These are phyloP conservation scores for Watersipora subatra DNA, from an alignment of 1,140 invertebrate species.

Conservation along the genomic window DNA sequence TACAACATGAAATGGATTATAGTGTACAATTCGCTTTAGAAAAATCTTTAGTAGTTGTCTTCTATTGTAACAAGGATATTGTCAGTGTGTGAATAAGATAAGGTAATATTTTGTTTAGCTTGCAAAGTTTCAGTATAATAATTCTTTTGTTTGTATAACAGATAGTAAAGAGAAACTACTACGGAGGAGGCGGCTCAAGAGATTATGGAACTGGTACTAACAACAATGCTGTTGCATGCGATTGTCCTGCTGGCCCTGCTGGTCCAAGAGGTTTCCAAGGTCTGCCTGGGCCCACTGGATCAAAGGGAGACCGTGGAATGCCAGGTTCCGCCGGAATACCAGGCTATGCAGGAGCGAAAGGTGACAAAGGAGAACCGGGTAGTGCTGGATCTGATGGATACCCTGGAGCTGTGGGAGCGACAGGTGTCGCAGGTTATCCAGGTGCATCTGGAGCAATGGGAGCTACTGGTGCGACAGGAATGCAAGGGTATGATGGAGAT, in stretches of 20 bases:
- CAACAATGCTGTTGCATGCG: not conserved
- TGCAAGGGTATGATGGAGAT: not conserved
- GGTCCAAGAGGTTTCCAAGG: constrained; percentile 7
- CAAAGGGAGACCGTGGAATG: not conserved
- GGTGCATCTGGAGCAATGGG: constrained; percentile 5
- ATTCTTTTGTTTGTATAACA: no score
- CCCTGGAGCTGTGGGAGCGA: not conserved
- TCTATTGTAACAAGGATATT: no score
- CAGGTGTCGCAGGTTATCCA: not conserved
- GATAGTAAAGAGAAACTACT: no score
- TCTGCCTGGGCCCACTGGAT: not conserved
- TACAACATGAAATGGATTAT: no score
- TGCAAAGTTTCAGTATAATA: no score
- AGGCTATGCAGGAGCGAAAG: not conserved
- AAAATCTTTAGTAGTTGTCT: no score
- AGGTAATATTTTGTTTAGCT: no score
- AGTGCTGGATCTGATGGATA: not conserved
- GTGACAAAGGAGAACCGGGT: not conserved
- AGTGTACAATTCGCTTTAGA: no score
- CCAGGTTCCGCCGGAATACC: not conserved
- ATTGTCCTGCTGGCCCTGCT: constrained; percentile 2
- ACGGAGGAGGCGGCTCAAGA: not conserved
- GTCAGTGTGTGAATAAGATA: no score
- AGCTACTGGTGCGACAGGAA: constrained; percentile 1
- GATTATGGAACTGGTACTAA: not conserved